These are phyloP conservation scores for Carcinoscorpius rotundicauda DNA, from an alignment of 1,140 invertebrate species.

Conservation along the genomic window DNA sequence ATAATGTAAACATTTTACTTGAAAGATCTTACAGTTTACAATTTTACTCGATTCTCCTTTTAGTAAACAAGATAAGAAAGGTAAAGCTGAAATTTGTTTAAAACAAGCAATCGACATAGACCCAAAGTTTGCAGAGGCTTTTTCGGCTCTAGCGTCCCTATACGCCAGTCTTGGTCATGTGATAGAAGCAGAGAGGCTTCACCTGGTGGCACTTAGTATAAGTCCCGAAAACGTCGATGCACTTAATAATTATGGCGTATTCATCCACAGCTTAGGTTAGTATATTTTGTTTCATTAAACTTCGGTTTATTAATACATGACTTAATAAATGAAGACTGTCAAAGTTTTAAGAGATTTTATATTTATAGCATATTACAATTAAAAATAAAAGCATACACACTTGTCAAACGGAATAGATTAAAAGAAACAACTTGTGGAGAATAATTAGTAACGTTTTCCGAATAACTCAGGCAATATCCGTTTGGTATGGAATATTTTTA, in stretches of 20 bases:
- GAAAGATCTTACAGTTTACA: too few relatives aligned
- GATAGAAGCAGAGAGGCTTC: slow-evolving; percentile 26
- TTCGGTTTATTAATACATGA: too few relatives aligned
- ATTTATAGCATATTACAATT: too few relatives aligned
- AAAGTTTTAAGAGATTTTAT: too few relatives aligned
- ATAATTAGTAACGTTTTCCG: too few relatives aligned
- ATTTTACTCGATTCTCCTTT: slow-evolving; percentile 4
- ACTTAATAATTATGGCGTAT: slow-evolving; percentile 34
- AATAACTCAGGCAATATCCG: too few relatives aligned
- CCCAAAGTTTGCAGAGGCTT: slow-evolving; percentile 27
- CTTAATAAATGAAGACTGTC: too few relatives aligned
- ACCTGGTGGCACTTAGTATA: slow-evolving; percentile 26
- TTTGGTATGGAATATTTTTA: too few relatives aligned
- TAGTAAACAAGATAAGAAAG: slow-evolving; percentile 29
- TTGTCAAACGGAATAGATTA: too few relatives aligned
- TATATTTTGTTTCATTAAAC: not conserved
- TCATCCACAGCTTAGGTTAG: slow-evolving; percentile 34
- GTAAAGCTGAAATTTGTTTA: slow-evolving; percentile 27
- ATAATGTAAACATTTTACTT: too few relatives aligned
- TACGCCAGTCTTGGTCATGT: slow-evolving; percentile 24
- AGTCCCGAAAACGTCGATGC: slow-evolving; percentile 29
- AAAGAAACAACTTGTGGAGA: too few relatives aligned
- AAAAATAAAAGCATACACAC: too few relatives aligned
- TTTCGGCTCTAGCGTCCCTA: slow-evolving; percentile 29
- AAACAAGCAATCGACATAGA: slow-evolving; percentile 29